Conservation (phyloP, 1,140 invertebrate genomes). For the Stegodyphus dumicola region DNA sequence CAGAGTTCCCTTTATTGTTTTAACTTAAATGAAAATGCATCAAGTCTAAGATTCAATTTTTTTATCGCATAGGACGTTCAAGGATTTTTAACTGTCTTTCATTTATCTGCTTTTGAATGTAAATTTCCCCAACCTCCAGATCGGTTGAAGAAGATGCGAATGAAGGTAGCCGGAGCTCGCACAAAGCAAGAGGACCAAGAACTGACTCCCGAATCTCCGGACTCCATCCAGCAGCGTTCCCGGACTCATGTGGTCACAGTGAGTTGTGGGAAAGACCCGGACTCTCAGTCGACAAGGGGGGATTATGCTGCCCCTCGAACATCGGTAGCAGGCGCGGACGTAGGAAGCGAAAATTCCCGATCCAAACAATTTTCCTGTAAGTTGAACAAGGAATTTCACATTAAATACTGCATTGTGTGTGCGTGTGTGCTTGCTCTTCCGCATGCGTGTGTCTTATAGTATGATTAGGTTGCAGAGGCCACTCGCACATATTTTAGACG, state of each 20-base stretch:
- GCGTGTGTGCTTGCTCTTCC: too few species aligned
- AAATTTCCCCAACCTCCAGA: background rate
- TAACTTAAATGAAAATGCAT: too few species aligned
- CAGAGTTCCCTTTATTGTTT: too few species aligned
- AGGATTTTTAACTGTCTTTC: too few species aligned
- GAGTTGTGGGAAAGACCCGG: background rate
- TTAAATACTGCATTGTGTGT: too few species aligned
- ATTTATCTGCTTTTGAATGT: too few species aligned
- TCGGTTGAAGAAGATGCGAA: conserved; percentile 47
- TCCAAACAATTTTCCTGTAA: conserved; percentile 35
- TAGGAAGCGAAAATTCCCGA: conserved; percentile 5
- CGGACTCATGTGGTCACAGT: background rate
- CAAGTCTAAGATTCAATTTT: too few species aligned
- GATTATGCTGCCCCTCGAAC: conserved; percentile 37
- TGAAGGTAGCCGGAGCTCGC: conserved; percentile 6
- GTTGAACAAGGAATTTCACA: background rate
- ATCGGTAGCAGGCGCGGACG: background rate
- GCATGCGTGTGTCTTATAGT: too few species aligned
- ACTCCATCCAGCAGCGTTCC: background rate
- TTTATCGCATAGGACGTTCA: too few species aligned
- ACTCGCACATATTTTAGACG: too few species aligned
- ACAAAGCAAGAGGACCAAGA: conserved; percentile 37
- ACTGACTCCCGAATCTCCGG: conserved; percentile 24
- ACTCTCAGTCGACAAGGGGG: conserved; percentile 51
- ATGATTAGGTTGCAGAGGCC: too few species aligned